Base-by-base conservation (phyloP, 1,140 invertebrate genomes). In the Camponotus vicinus region DNA sequence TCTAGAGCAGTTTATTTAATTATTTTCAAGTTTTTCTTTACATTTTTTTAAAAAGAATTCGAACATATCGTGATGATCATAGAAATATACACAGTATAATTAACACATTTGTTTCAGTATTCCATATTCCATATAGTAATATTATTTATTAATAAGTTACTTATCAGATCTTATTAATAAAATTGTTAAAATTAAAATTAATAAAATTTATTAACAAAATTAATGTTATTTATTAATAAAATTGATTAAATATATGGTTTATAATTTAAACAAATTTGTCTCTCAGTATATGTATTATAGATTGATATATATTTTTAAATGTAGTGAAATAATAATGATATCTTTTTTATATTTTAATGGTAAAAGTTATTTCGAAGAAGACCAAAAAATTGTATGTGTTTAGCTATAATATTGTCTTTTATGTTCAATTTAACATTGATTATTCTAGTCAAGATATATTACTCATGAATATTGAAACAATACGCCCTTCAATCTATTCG, bases 361-460 rank as follows among this genome's bases (percentile, higher is more conserved):
- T 4, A 52, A 52, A 52, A 52, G 11, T 45, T 9, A 9, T 45
- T 9, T 45, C 9, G 2, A 45, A 45, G 3, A 13, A 15, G 34
- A 73, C 0, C 18, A 13, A 27, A 34, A 73, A 52, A 73, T n/a
- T 49, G 8, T 27, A 11, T 52, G 18, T 6, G 5, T 52, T 52
- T n/a, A 71, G 18, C 9, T 52, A 4, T n/a, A 52, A 7, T 3
- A 32, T 32, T 1, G 8, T 55, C 52, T 37, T 73, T 37, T 15
- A 55, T 55, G 49, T 73, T 15, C 13, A 75, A 59, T 59, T 73
- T 71, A 71, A 34, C 15, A 52, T 52, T 57, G 5, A n/a, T 57
- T 57, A 75, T 21, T 75, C 6, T 63, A 34, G 59, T 63, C 8
- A 57, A 75, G 3, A 75, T 55, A 55, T 37, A 75, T 75, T 75